Conservation (phyloP, 1,140 invertebrate genomes). For the Scaptomyza montana region DNA sequence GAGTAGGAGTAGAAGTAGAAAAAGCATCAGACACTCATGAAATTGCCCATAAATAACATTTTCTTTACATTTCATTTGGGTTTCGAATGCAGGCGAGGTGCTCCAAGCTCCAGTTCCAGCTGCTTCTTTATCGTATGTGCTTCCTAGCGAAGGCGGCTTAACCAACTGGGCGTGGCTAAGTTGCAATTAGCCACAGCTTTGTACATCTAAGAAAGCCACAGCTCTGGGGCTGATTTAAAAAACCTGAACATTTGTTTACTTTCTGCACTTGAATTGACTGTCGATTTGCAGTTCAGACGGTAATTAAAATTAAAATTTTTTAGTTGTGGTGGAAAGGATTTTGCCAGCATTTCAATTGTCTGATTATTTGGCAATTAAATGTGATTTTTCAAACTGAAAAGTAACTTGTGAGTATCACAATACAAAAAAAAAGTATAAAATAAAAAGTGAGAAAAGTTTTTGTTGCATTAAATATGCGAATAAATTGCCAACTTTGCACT, state of each 20-base stretch:
- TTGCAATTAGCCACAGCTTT: constrained; percentile 71
- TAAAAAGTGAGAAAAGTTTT: too few species aligned
- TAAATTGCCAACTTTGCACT: constrained; percentile 1
- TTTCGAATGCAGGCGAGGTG: constrained; percentile 37
- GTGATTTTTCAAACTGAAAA: too few species aligned
- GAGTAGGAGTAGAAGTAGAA: constrained; percentile 41
- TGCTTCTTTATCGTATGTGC: constrained; percentile 44
- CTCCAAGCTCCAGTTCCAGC: background rate
- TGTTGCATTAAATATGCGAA: too few species aligned
- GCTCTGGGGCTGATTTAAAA: constrained; percentile 51
- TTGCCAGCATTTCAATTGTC: background rate
- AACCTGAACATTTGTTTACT: constrained; percentile 49
- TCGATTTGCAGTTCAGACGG: constrained; percentile 57
- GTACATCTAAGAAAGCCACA: constrained; percentile 3
- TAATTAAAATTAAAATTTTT: constrained; percentile 70
- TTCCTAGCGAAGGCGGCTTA: constrained; percentile 55
- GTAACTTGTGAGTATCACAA: too few species aligned
- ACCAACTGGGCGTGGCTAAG: constrained; percentile 77
- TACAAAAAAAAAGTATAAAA: too few species aligned
- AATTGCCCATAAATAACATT: constrained; percentile 83
- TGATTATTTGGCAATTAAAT: too few species aligned
- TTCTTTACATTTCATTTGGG: constrained; percentile 82
- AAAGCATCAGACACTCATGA: constrained; percentile 75
- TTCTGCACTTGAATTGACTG: constrained; percentile 55
- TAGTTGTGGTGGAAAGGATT: background rate